Evolutionary conservation across 2,797 vertebrate species (phyloP).

Genomic region (Serranus cabrilla): DNA sequence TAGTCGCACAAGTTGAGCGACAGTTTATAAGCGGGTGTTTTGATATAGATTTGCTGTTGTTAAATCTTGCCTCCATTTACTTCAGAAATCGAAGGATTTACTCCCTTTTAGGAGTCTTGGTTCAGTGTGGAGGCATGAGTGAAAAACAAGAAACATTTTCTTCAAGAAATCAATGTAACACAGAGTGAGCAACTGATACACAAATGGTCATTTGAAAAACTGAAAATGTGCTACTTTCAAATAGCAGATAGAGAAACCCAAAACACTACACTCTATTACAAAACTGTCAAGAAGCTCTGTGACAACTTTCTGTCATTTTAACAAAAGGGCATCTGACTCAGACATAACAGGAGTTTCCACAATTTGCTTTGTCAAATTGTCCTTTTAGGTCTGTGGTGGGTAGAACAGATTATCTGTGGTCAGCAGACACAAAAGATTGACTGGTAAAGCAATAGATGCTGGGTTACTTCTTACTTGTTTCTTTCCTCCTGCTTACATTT

Average conservation of each 20-base stretch:
- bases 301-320: neutral
- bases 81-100: no score
- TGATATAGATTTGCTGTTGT: no score
- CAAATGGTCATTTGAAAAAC: no score
- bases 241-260: neutral
- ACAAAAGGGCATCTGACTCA: neutral
- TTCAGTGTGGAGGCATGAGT: no score
- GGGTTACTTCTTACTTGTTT: neutral
- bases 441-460: neutral
- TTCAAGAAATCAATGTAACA: no score
- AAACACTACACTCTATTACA: neutral
- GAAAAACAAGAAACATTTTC: no score
- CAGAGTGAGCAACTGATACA: no score
- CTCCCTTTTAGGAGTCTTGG: no score
- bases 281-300: neutral
- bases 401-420: neutral
- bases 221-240: neutral
- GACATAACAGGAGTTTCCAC: neutral
- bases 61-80: no score
- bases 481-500: slow-evolving; percentile 1
- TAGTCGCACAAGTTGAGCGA: no score
- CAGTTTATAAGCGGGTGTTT: no score
- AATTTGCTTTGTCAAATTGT: neutral
- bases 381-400: neutral
- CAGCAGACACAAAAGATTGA: neutral